Conservation (phyloP, 2,888 invertebrate species). For the Drosophila ustulata region DNA sequence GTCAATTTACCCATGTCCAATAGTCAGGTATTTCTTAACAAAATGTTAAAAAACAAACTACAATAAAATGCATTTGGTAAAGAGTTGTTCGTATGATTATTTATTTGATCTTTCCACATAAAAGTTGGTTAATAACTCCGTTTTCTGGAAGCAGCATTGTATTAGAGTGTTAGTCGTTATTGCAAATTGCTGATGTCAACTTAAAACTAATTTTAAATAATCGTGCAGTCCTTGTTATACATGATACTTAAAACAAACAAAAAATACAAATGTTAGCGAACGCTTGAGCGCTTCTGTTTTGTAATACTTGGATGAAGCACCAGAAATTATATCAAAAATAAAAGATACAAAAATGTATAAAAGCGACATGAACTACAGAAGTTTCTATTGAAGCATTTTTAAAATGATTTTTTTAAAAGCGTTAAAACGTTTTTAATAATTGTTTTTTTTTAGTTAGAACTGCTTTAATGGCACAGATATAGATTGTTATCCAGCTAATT, state of each 20-base stretch:
- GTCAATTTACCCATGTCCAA: slow-evolving; percentile 20
- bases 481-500: slow-evolving; percentile 39
- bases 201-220: slow-evolving; percentile 46
- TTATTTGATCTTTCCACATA: slow-evolving; percentile 57
- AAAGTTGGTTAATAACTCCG: slow-evolving; percentile 32
- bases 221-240: slow-evolving; percentile 48
- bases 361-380: slow-evolving; percentile 28
- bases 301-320: slow-evolving; percentile 21
- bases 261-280: slow-evolving; percentile 14
- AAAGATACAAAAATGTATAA: slow-evolving; percentile 11
- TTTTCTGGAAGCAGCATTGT: slow-evolving; percentile 39
- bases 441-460: neutral
- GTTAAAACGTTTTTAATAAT: neutral
- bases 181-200: slow-evolving; percentile 29
- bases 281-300: slow-evolving; percentile 20
- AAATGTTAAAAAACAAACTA: slow-evolving; percentile 44
- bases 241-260: slow-evolving; percentile 28
- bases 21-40: slow-evolving; percentile 20
- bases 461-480: slow-evolving; percentile 41
- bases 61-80: slow-evolving; percentile 66
- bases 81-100: slow-evolving; percentile 61
- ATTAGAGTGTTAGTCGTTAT: slow-evolving; percentile 40
- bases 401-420: slow-evolving; percentile 39
- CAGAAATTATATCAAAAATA: slow-evolving; percentile 20
- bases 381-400: slow-evolving; percentile 25